phyloP scores from a whole-genome alignment of 2,797 vertebrate species.

The Melanogrammus aeglefinus region DNA sequence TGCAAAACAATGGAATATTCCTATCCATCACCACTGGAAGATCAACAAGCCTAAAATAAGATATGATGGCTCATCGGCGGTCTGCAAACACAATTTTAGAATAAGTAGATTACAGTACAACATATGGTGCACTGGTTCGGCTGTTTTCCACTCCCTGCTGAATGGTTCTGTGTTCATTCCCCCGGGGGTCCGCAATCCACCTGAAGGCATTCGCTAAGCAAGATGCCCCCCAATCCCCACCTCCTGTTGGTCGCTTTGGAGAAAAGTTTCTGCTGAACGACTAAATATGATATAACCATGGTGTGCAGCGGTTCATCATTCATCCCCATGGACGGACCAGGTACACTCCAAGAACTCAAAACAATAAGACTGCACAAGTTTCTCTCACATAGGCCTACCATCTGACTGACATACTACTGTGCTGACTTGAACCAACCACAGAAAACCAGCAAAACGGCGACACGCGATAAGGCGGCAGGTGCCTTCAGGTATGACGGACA shows the following conservation, averaged over 20 bases:
- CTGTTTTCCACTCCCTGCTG: too few species aligned
- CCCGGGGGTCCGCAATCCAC: too few species aligned
- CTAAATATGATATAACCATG: too few species aligned
- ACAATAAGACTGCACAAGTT: neutral
- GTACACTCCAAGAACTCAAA: conserved; percentile 9
- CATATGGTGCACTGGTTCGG: too few species aligned
- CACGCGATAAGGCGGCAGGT: conserved; percentile 59
- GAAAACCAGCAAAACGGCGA: conserved; percentile 30
- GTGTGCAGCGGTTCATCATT: too few species aligned
- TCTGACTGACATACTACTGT: conserved; percentile 30
- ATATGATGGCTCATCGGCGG: neutral
- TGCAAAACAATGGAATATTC: neutral
- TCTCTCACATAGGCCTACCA: conserved; percentile 10
- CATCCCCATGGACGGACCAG: neutral
- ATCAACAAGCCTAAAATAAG: neutral
- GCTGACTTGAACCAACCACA: conserved; percentile 6
- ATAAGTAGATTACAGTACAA: too few species aligned
- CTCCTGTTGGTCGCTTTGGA: neutral
- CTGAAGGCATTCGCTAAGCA: neutral
- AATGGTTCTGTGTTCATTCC: too few species aligned
- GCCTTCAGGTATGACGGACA: conserved; percentile 38
- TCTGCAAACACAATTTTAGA: neutral
- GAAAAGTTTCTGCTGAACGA: neutral
- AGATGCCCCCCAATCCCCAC: neutral
- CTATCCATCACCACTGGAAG: neutral